Evolutionary conservation across 2,888 invertebrate species (phyloP), one percentile per base, ranked within the genome.

Genomic region (Sphaerophoria taeniata): DNA sequence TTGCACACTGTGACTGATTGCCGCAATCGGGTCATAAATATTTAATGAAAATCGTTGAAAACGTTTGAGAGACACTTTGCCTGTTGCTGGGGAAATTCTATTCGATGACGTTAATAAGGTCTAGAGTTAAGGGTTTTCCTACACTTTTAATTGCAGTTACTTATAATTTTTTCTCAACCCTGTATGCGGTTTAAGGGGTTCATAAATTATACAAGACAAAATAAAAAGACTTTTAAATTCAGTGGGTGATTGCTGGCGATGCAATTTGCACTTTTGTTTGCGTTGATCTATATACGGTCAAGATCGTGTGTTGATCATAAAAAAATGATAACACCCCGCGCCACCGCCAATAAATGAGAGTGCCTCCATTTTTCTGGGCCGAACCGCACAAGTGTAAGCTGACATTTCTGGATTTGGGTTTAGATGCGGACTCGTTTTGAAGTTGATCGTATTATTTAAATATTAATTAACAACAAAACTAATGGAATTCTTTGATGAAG

Each of bases 381-480:
- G 16, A n/a, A 9, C 3, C 0, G 31, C n/a, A 39, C 47, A 56
- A 63, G 79, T 80, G 63, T 75, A 43, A 65, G 49, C 65, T 72
- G 47, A 70, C 69, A 75, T 70, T 63, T 81, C 71, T 81, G 60
- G 71, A 67, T 67, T 78, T 65, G 53, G 74, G 36, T 60, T 55
- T 72, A 49, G 14, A 73, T 58, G 67, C 74, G 75, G 75, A 84
- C 83, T 84, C 74, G 71, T 83, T 83, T 53, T 73, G 14, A 82
- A 73, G 77, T 77, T 72, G 77, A 49, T 67, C 60, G 14, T 83
- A 61, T 5, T 9, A 11, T 43, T 43, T 43, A 61, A 49, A 45
- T 60, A 60, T 33, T 60, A 45, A 55, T 47, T 56, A 56, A 58
- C 12, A 51, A 81, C 39, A 71, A 24, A 24, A 9, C 53, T 51